Percentiles rank a stretch among this genome's conserved stretches.
These are phyloP conservation scores for Campoplex capitator DNA, from an alignment of 2,888 invertebrate genomes.

Conservation along the genomic window DNA sequence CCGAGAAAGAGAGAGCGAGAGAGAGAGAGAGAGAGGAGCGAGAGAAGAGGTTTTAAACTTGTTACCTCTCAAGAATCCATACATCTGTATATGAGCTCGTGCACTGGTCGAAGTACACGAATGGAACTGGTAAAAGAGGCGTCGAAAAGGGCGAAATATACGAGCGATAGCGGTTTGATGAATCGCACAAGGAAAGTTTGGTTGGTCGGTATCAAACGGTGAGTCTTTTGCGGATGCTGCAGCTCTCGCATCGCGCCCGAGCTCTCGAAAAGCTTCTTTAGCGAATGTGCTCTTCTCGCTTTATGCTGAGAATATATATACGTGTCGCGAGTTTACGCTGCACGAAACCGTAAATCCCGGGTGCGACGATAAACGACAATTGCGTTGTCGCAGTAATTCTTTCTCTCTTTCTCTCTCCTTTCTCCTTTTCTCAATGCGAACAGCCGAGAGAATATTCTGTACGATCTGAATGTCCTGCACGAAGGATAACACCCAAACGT, in stretches of 20 bases:
- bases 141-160: conserved; percentile 74
- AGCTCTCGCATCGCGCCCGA: neutral
- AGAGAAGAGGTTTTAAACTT: conserved; percentile 21
- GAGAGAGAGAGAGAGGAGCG: neutral
- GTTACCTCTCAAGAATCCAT: conserved; percentile 29
- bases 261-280: neutral
- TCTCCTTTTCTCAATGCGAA: conserved; percentile 7
- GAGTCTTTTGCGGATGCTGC: conserved; percentile 35
- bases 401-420: conserved; percentile 5
- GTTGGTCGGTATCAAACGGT: conserved; percentile 69
- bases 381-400: conserved; percentile 70
- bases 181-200: conserved; percentile 73
- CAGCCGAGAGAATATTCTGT: conserved; percentile 21
- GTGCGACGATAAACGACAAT: conserved; percentile 83
- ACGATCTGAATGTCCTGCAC: conserved; percentile 22
- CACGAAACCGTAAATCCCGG: conserved; percentile 82
- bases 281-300: conserved; percentile 7
- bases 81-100: neutral
- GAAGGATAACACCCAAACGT: conserved; percentile 49
- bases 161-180: conserved; percentile 80
- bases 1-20: neutral
- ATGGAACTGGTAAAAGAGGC: conserved; percentile 40
- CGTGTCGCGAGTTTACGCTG: conserved; percentile 71
- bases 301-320: conserved; percentile 56
- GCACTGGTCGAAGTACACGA: neutral